These are phyloP conservation scores for Rhingia campestris DNA, from an alignment of 2,888 invertebrate genomes.

Conservation along the genomic window DNA sequence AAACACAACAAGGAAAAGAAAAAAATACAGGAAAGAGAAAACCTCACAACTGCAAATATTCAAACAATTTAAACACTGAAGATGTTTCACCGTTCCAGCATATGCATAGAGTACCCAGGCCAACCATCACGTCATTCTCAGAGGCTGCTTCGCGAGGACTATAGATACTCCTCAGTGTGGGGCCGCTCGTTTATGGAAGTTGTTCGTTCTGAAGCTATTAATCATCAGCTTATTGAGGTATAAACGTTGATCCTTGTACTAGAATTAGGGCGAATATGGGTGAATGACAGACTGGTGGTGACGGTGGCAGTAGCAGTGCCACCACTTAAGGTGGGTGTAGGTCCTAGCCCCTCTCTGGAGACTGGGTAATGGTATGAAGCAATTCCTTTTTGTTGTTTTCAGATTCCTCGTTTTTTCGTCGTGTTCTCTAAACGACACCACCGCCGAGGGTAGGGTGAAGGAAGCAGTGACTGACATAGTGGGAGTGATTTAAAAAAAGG, in stretches of 20 bases:
- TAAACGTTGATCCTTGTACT: conserved; percentile 77
- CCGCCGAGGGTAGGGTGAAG: conserved; percentile 7
- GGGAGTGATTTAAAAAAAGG: conserved; percentile 38
- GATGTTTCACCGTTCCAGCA: conserved; percentile 28
- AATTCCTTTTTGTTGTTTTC: conserved; percentile 57
- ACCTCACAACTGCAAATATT: conserved; percentile 51
- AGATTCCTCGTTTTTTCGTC: conserved; percentile 18
- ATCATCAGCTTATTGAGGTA: conserved; percentile 81
- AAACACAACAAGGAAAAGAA: conserved; percentile 1
- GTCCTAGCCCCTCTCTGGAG: conserved; percentile 30
- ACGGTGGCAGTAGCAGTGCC: conserved; percentile 2
- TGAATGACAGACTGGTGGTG: conserved; percentile 49
- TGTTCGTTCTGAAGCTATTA: conserved; percentile 77
- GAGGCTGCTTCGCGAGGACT: conserved; percentile 20
- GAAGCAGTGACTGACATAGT: not conserved
- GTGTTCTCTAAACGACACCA: conserved; percentile 48
- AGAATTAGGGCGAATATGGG: conserved; percentile 66
- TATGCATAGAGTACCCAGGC: not conserved
- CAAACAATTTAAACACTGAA: conserved; percentile 53
- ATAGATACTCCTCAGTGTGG: not conserved
- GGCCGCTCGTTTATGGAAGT: conserved; percentile 40
- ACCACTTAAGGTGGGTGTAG: conserved; percentile 27
- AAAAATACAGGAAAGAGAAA: not conserved
- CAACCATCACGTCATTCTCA: not conserved
- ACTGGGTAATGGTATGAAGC: conserved; percentile 63